A percentile compares a stretch with the other conserved stretches of the same genome.
Evolutionary conservation across 2,888 invertebrate species (phyloP).

Genomic region (Heteropelma amictum): DNA sequence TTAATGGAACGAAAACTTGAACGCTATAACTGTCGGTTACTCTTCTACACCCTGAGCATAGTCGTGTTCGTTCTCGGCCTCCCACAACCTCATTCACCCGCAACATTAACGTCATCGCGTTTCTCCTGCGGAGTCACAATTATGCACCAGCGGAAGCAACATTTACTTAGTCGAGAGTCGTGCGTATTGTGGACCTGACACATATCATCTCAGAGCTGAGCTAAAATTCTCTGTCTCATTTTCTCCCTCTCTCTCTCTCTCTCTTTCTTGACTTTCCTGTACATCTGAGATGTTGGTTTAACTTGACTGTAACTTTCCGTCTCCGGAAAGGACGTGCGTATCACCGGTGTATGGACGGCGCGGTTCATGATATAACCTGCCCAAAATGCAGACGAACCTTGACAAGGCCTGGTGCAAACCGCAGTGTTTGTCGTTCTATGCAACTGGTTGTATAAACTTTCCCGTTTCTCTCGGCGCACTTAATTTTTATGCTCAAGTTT

Average conservation of each 20-base stretch:
- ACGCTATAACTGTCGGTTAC: conserved; percentile 43
- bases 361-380: neutral
- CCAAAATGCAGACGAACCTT: conserved; percentile 20
- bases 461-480: neutral
- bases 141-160: conserved; percentile 74
- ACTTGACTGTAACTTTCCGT: conserved; percentile 69
- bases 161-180: conserved; percentile 69
- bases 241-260: neutral
- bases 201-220: conserved; percentile 72
- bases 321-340: conserved; percentile 58
- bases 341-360: conserved; percentile 47
- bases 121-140: conserved; percentile 70
- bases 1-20: conserved; percentile 44
- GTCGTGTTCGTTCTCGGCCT: conserved; percentile 31
- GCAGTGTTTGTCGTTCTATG: neutral
- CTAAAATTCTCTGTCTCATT: conserved; percentile 36
- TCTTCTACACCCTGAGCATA: conserved; percentile 21
- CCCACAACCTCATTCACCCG: conserved; percentile 55
- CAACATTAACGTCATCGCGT: conserved; percentile 69
- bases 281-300: conserved; percentile 65
- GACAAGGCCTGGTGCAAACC: conserved; percentile 5
- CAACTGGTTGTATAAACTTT: neutral
- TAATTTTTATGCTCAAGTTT: no score
- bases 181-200: conserved; percentile 74
- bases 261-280: neutral